These are phyloP conservation scores for Agrotis puta DNA, from an alignment of 2,888 invertebrate species.

Conservation along the genomic window DNA sequence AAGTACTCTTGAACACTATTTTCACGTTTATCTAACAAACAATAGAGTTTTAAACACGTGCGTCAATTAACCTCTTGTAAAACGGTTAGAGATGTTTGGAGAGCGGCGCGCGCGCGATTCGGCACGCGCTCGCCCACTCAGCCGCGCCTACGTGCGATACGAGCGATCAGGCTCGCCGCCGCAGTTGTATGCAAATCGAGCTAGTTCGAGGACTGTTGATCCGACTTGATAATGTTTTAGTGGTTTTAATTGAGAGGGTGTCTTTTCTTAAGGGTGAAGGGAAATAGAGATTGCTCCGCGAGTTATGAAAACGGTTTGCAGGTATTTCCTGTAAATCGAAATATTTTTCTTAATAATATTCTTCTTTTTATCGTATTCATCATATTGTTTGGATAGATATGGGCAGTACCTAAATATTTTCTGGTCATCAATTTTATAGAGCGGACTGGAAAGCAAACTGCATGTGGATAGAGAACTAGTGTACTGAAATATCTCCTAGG, in stretches of 20 bases:
- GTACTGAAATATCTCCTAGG: too few species aligned
- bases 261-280: constrained; percentile 48
- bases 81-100: constrained; percentile 64
- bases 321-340: neutral
- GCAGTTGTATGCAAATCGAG: constrained; percentile 64
- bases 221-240: constrained; percentile 64
- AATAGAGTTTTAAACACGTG: constrained; percentile 76
- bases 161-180: constrained; percentile 67
- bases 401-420: too few species aligned
- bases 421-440: too few species aligned
- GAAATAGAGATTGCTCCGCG: constrained; percentile 17
- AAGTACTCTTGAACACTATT: constrained; percentile 59
- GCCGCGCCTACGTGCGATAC: constrained; percentile 63
- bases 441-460: too few species aligned
- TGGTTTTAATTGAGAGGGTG: constrained; percentile 61
- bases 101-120: constrained; percentile 74
- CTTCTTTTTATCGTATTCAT: too few species aligned
- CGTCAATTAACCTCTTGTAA: constrained; percentile 77
- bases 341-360: too few species aligned
- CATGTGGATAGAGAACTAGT: too few species aligned
- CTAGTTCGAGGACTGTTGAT: constrained; percentile 56
- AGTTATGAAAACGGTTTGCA: neutral
- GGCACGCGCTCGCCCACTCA: constrained; percentile 78
- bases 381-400: too few species aligned
- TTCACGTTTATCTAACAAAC: constrained; percentile 68